These are phyloP conservation scores for Drosophila tristis DNA, from an alignment of 1,140 invertebrate genomes.

Conservation along the genomic window DNA sequence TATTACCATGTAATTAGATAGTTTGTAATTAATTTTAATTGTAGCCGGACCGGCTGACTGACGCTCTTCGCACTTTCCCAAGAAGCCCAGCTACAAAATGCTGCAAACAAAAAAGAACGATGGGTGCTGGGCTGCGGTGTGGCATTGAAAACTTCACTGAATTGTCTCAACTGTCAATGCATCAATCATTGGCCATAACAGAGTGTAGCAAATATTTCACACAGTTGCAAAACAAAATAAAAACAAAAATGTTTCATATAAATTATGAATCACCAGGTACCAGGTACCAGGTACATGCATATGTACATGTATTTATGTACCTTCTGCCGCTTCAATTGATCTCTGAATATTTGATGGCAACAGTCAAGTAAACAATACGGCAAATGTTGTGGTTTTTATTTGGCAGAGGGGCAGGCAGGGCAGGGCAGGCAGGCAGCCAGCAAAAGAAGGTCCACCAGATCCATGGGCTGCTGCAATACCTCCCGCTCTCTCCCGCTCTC, in stretches of 20 bases:
- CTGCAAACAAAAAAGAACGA: neutral
- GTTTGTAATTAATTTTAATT: slow-evolving; percentile 77
- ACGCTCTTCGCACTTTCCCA: neutral
- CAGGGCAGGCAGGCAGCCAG: neutral
- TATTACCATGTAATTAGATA: slow-evolving; percentile 74
- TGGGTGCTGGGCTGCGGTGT: too few relatives aligned
- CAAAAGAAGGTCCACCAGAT: too few relatives aligned
- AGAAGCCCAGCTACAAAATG: slow-evolving; percentile 1
- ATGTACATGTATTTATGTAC: slow-evolving; percentile 3
- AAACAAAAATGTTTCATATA: too few relatives aligned
- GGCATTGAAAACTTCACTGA: too few relatives aligned
- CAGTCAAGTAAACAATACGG: slow-evolving; percentile 53
- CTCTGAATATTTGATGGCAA: slow-evolving; percentile 50
- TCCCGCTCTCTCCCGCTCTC: neutral
- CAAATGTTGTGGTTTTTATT: slow-evolving; percentile 39
- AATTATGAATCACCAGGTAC: too few relatives aligned
- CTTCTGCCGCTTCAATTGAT: slow-evolving; percentile 45
- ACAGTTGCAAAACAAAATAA: neutral
- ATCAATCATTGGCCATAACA: too few relatives aligned
- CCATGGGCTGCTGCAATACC: too few relatives aligned
- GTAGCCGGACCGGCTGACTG: slow-evolving; percentile 14
- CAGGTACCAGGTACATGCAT: too few relatives aligned
- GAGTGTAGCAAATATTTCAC: too few relatives aligned
- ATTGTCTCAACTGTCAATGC: too few relatives aligned
- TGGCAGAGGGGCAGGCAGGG: neutral